Evolutionary conservation across 2,113 vertebrate genomes (phyloP).

Genomic region (Oncorhynchus mykiss): DNA sequence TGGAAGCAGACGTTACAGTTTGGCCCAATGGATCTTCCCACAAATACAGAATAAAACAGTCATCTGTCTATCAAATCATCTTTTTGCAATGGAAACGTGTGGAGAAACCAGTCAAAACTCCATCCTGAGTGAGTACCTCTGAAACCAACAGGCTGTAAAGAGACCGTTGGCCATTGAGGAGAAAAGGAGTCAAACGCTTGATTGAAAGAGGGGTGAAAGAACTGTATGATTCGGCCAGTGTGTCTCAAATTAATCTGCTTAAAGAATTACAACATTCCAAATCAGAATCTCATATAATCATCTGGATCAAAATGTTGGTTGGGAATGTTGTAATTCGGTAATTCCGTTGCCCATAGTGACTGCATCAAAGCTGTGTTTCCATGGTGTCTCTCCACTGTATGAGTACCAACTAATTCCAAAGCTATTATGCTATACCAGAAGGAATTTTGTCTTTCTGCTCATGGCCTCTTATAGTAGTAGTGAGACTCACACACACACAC

Average conservation of each 20-base stretch:
- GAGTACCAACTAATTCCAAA: constrained; percentile 17
- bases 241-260: constrained; percentile 71
- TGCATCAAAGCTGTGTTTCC: neutral
- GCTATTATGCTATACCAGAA: neutral
- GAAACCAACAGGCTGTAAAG: neutral
- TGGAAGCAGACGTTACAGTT: too few species aligned
- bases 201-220: constrained; percentile 41
- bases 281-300: constrained; percentile 42
- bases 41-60: neutral
- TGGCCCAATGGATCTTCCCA: neutral
- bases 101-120: neutral
- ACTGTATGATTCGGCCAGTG: constrained; percentile 41
- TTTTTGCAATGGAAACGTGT: neutral
- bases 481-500: constrained; percentile 3
- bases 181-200: constrained; percentile 17
- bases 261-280: constrained; percentile 73
- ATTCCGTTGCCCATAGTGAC: constrained; percentile 26
- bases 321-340: constrained; percentile 41
- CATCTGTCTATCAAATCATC: neutral
- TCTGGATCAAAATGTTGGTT: constrained; percentile 37
- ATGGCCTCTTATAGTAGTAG: neutral
- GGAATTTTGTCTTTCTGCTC: neutral
- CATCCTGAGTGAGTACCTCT: neutral
- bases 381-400: neutral
- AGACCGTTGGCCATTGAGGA: constrained; percentile 2